Evolutionary conservation across 2,113 vertebrate genomes (phyloP).

Genomic region (Ictidomys tridecemlineatus): DNA sequence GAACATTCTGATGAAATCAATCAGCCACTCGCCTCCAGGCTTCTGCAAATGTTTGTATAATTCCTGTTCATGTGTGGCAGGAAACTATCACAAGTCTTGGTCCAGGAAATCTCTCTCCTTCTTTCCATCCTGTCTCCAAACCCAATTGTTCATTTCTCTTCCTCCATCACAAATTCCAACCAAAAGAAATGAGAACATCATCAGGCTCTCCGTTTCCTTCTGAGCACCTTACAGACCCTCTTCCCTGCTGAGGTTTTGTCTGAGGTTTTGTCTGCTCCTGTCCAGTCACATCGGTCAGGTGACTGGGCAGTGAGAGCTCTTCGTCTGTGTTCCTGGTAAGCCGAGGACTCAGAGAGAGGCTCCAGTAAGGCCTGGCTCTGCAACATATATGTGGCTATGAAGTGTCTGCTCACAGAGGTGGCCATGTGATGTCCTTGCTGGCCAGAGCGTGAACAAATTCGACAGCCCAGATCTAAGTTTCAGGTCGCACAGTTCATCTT

Average conservation of each 20-base stretch:
- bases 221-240: background rate
- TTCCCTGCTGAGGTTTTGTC: background rate
- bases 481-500: too few species aligned
- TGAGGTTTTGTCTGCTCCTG: background rate
- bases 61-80: rapidly evolving
- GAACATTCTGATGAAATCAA: background rate
- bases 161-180: background rate
- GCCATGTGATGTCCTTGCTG: too few species aligned
- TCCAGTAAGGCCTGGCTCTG: background rate
- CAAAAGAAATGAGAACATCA: background rate
- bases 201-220: background rate
- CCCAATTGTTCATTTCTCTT: background rate
- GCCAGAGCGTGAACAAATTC: background rate
- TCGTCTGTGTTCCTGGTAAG: rapidly evolving
- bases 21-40: background rate
- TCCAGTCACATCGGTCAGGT: background rate
- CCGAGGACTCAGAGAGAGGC: background rate
- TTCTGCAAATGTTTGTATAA: background rate
- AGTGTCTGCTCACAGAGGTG: background rate
- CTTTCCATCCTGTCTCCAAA: background rate
- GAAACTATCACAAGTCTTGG: background rate
- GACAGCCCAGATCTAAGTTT: background rate
- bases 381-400: rapidly evolving
- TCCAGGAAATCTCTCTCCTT: background rate
- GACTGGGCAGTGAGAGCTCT: background rate